These are phyloP conservation scores for Pollachius pollachius DNA, from an alignment of 2,113 vertebrate species.

Conservation along the genomic window DNA sequence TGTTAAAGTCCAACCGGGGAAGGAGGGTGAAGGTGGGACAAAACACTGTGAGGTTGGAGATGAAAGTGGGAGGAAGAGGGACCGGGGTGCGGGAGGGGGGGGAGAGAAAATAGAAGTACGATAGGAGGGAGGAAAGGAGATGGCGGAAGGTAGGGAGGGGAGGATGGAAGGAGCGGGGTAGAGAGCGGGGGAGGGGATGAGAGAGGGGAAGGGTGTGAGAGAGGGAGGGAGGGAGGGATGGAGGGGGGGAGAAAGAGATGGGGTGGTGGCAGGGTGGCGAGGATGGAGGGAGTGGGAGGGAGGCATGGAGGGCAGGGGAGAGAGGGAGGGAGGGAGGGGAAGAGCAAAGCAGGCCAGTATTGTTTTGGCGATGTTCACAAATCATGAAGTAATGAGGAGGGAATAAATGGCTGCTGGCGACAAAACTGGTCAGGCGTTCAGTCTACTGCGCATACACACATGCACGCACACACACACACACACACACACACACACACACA, in stretches of 20 bases:
- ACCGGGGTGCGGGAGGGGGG: too few relatives aligned
- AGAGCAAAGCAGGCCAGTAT: slow-evolving; percentile 47
- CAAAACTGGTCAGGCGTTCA: slow-evolving; percentile 52
- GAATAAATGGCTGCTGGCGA: slow-evolving; percentile 51
- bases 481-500: slow-evolving; percentile 7
- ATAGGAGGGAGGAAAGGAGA: too few relatives aligned
- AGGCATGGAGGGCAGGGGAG: background rate
- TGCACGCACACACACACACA: background rate
- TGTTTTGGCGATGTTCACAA: slow-evolving; percentile 56
- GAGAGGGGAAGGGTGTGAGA: slow-evolving; percentile 34
- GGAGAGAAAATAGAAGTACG: too few relatives aligned
- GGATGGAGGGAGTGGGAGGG: slow-evolving; percentile 23
- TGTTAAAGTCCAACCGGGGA: too few relatives aligned
- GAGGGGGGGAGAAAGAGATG: slow-evolving; percentile 15
- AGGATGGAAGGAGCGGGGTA: too few relatives aligned
- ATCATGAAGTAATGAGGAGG: slow-evolving; percentile 64
- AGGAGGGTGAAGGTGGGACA: too few relatives aligned
- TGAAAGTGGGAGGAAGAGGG: too few relatives aligned
- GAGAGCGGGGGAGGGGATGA: background rate
- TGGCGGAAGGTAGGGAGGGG: too few relatives aligned
- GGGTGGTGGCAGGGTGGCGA: slow-evolving; percentile 24
- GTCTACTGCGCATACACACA: background rate
- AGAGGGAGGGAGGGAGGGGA: background rate
- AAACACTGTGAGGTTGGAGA: too few relatives aligned
- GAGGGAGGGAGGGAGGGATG: slow-evolving; percentile 18